Base-by-base conservation (phyloP, 2,113 vertebrate species). In the Nerophis lumbriciformis region DNA sequence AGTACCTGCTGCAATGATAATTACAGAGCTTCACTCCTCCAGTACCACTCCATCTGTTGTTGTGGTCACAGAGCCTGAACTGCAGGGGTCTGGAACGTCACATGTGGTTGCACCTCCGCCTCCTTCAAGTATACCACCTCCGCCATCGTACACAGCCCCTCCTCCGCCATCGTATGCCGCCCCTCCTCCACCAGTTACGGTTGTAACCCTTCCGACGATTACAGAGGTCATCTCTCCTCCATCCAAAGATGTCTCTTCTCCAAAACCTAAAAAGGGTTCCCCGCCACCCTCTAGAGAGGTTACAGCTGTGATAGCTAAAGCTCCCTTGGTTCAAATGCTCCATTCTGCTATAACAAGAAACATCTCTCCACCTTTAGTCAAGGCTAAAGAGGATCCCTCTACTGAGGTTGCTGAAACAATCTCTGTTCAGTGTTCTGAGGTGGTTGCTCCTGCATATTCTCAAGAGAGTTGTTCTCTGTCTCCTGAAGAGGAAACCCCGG, bases 111-210 rank as follows among this genome's bases (percentile, higher is more conserved):
- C 52, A 3, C 53, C 53, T 56, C 9, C 68, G 35, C 63, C 58
- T 52, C 56, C 78, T 28, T 42, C 65, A 21, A 69, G 15, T 63
- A 86, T 87, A 59, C 81, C 82, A 13, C 79, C 78, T 58, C 79
- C 82, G 0, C 83, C 85, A 39, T 2, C 78, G 8, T 86, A 84
- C n/a, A 51, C 68, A 28, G 83, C 83, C 28, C 81, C 82, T 14
- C 79, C 77, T 57, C 79, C 82, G 0, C 83, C 85, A 38, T 2
- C 78, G 7, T 86, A 84, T 15, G 54, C 66, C n/a, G 83, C 83
- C 13, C 83, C 83, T 4, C 65, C 36, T 63, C 76, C 80, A 47
- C 80, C 84, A 37, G 10, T 16, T 15, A 19, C n/a, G 15, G n/a
- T n/a, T 6, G 48, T 51, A 8, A 39, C 50, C 35, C 36, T 10